Percentiles rank a stretch among this genome's conserved stretches.
Evolutionary conservation across 2,888 invertebrate species (phyloP).

Genomic region (Balanococcus diminutus): DNA sequence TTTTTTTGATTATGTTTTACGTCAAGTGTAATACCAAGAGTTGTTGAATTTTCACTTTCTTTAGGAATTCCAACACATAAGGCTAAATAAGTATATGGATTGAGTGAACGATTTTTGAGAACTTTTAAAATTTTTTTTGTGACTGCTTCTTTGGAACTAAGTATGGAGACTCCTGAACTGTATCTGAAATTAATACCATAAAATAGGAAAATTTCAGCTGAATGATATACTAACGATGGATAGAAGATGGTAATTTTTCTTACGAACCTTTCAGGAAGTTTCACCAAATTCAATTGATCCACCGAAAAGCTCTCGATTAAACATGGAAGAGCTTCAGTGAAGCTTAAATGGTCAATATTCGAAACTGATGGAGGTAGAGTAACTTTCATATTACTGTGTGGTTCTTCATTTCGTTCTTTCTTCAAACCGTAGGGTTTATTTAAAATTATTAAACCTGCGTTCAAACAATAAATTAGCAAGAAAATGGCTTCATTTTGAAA

Average conservation of each 20-base stretch:
- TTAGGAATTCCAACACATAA: constrained; percentile 40
- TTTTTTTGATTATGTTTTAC: background rate
- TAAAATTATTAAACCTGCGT: constrained; percentile 25
- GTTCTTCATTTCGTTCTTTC: background rate
- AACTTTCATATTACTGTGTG: background rate
- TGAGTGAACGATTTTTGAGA: background rate
- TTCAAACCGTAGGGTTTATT: constrained; percentile 42
- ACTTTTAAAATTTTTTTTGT: background rate
- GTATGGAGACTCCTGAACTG: constrained; percentile 37
- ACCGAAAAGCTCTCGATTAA: background rate
- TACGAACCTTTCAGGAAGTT: constrained; percentile 43
- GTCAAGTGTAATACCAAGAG: background rate
- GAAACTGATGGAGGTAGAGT: background rate
- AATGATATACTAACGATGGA: background rate
- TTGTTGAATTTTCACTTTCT: background rate
- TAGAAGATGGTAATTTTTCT: too few species aligned
- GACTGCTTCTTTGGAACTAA: background rate
- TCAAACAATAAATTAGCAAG: background rate
- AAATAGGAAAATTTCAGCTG: background rate
- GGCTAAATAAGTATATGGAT: constrained; percentile 39
- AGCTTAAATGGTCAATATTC: background rate
- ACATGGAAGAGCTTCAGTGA: background rate
- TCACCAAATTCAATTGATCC: background rate
- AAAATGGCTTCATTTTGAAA: background rate
- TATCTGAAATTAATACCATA: background rate